Base-by-base conservation (phyloP, 2,888 invertebrate species). In the Apantesis nais region DNA sequence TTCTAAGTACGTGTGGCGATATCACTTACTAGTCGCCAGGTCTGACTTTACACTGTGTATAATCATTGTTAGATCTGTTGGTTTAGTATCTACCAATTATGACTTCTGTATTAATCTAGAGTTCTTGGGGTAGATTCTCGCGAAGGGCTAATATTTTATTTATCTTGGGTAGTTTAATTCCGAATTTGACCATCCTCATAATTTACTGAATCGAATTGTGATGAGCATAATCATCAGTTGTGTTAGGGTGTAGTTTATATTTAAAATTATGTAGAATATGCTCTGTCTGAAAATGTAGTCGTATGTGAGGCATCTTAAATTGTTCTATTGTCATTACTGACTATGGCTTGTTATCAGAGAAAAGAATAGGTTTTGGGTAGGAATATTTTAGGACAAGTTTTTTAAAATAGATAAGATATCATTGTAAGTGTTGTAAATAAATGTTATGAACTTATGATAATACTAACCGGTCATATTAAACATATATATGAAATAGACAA, bases 381-480 rank as follows among this genome's bases (percentile, higher is more conserved):
- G 93, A 93, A 93, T 92, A 89, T 90, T 87, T 87, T 86, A 86
- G 90, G 92, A 94, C 92, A 93, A 93, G 93, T 93, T 93, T 92
- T 93, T 90, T 90, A 90, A 84, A 87, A 87, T 86, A 90, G 89
- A 85, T 88, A 88, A 90, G 88, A 37, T 8, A 8, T 37, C 8
- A 8, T 7, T 8, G 37, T 37, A 8, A 37, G 37, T 86, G 90
- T 90, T 91, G 89, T 90, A 90, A 90, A 92, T 89, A 87, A n/a
- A n/a, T n/a, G n/a, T n/a, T n/a, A n/a, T n/a, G n/a, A n/a, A n/a
- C n/a, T n/a, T n/a, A n/a, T n/a, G n/a, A n/a, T n/a, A n/a, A n/a
- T n/a, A n/a, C n/a, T n/a, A n/a, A n/a, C n/a, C n/a, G n/a, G n/a
- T n/a, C n/a, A n/a, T n/a, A n/a, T n/a, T n/a, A n/a, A n/a, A n/a